Base-by-base conservation (phyloP, 1,140 invertebrate species). In the Aphelenchoides fujianensis region DNA sequence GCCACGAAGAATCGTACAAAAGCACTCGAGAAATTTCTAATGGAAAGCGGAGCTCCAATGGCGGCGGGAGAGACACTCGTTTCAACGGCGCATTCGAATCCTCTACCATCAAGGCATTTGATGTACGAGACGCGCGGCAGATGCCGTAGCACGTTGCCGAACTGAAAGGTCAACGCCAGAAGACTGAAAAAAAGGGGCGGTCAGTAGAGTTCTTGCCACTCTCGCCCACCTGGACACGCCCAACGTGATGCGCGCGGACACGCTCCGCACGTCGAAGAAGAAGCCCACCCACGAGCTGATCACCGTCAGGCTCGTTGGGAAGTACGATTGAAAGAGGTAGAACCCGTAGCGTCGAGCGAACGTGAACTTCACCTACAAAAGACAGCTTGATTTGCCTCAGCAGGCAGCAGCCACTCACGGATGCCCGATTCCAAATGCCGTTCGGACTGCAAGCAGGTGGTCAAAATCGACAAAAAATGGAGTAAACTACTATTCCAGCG, bases 311-410 rank as follows among this genome's bases (percentile, higher is more conserved):
- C 75, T 78, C 12, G 82, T 83, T 5, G 82, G 82, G 37, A 83
- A 83, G 36, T 83, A 83, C 1, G 81, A 80, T 67, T 83, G 82
- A 68, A 83, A 83, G 0, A 83, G 72, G 70, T 83, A 83, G 73
- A 83, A 83, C 27, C 82, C 82, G 71, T 83, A 83, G 19, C 82
- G 79, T 35, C 82, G 63, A 34, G 83, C 81, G 57, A 83, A 83
- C n/a, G 81, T 84, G 69, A 83, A 83, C 72, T 84, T 81, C 7
- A 82, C 81, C 79, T 82, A 64, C 23, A 73, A 73, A 67, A 41
- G 3, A 2, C 3, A 3, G 19, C n/a, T 75, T 32, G 74, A 71
- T 23, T 69, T 9, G n/a, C 12, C 7, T 0, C 52, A 28, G 12
- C 3, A 9, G 48, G 34, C 16, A 19, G 5, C 19, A 48, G 36